Percentiles rank a stretch among this genome's conserved stretches.
Conservation (phyloP, 2,113 vertebrate species). For the Mohoua ochrocephala region DNA sequence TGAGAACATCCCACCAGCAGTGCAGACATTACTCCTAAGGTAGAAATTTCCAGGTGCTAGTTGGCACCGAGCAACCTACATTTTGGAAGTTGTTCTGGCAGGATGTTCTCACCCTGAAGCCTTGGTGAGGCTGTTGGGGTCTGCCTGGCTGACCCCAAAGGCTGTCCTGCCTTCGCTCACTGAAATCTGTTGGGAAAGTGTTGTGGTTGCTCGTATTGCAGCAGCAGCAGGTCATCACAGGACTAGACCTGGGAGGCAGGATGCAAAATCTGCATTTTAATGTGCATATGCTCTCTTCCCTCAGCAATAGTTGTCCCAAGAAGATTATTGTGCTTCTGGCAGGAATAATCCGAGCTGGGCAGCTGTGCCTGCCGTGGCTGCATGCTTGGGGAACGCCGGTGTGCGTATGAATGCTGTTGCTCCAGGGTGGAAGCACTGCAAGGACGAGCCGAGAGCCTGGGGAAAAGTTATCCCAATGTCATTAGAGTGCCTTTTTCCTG, state of each 20-base stretch:
- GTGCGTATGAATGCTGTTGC: background rate
- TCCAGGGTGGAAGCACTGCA: background rate
- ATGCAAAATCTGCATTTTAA: conserved; percentile 3
- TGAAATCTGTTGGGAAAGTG: background rate
- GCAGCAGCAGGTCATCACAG: background rate
- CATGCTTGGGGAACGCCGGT: fast-evolving
- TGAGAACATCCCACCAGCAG: background rate
- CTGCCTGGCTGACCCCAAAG: background rate
- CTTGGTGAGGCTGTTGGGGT: background rate
- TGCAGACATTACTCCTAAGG: background rate
- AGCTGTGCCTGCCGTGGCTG: background rate
- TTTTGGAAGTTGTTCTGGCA: background rate
- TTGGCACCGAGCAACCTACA: fast-evolving
- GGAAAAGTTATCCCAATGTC: background rate
- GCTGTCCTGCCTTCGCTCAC: background rate
- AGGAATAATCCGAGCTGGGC: background rate
- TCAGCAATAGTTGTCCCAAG: background rate
- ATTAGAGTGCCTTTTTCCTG: background rate
- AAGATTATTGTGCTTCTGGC: conserved; percentile 36
- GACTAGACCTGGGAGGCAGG: background rate
- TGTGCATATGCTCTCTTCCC: background rate
- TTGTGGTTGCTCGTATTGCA: background rate
- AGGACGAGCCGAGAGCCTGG: fast-evolving
- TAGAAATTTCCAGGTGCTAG: background rate
- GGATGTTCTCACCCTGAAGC: background rate